Percentiles rank a stretch among this genome's conserved stretches.
These are phyloP conservation scores for Urocynchramus pylzowi DNA, from an alignment of 2,113 vertebrate genomes.

Conservation along the genomic window DNA sequence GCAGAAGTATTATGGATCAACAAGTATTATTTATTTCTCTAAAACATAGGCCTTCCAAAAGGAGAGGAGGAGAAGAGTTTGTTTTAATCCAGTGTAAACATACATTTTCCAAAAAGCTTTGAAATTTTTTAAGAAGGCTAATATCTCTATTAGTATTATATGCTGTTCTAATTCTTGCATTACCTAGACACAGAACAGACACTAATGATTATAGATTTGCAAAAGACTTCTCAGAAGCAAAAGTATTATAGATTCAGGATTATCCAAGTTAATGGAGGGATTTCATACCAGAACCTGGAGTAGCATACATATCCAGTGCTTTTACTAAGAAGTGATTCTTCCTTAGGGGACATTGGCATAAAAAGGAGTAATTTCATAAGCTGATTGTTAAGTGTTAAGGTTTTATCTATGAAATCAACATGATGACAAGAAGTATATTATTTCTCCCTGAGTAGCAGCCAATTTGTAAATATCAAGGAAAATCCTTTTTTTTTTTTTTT, in stretches of 20 bases:
- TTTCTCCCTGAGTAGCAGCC: background rate
- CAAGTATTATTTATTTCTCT: background rate
- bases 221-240: background rate
- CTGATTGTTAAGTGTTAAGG: background rate
- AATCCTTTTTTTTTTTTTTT: background rate
- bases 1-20: background rate
- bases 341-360: background rate
- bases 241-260: background rate
- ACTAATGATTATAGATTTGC: background rate
- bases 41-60: fast-evolving
- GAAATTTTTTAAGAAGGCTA: background rate
- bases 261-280: background rate
- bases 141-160: background rate
- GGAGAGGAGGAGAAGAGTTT: background rate
- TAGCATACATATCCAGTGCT: background rate
- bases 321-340: background rate
- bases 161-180: background rate
- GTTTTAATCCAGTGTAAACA: background rate
- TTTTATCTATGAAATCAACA: background rate
- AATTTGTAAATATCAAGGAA: background rate
- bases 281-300: background rate
- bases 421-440: background rate
- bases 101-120: background rate
- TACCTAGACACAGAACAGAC: background rate
- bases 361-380: background rate